phyloP scores from a whole-genome alignment of 2,888 invertebrate species.

The Charanyca ferruginea region DNA sequence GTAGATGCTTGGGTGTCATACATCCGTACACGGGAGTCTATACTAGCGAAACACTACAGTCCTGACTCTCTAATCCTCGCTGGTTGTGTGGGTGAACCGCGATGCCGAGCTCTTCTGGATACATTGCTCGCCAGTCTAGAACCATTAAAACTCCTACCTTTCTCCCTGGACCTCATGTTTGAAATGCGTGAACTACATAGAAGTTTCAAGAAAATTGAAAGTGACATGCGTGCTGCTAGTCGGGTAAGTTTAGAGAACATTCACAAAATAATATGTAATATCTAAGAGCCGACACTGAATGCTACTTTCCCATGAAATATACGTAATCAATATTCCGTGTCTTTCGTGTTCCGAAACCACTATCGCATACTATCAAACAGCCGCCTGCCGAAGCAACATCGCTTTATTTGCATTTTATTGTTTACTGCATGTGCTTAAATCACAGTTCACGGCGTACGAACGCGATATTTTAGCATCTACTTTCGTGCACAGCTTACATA shows the following conservation, averaged over 20 bases:
- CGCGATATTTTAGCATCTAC: slow-evolving; percentile 77
- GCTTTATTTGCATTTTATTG: slow-evolving; percentile 91
- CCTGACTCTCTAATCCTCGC: slow-evolving; percentile 94
- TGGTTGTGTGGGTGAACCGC: slow-evolving; percentile 90
- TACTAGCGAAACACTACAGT: slow-evolving; percentile 95
- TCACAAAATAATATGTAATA: slow-evolving; percentile 46
- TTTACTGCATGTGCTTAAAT: slow-evolving; percentile 89
- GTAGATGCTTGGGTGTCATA: slow-evolving; percentile 97
- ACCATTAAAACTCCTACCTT: slow-evolving; percentile 95
- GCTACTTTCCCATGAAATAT: slow-evolving; percentile 60
- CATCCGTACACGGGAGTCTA: slow-evolving; percentile 95
- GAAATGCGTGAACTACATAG: slow-evolving; percentile 94
- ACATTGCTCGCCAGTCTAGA: slow-evolving; percentile 94
- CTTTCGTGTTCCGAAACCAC: slow-evolving; percentile 75
- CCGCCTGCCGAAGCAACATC: slow-evolving; percentile 80
- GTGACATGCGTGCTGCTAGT: slow-evolving; percentile 89
- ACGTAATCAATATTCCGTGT: slow-evolving; percentile 70
- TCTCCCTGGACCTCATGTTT: slow-evolving; percentile 95
- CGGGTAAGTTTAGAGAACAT: slow-evolving; percentile 78
- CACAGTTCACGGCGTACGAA: slow-evolving; percentile 82
- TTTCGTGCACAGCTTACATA: slow-evolving; percentile 90
- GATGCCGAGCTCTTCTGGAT: slow-evolving; percentile 93
- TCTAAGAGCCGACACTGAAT: slow-evolving; percentile 54
- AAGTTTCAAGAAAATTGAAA: slow-evolving; percentile 93
- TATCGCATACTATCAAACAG: slow-evolving; percentile 76